Percentiles rank a stretch among this genome's conserved stretches.
Evolutionary conservation across 2,888 invertebrate genomes (phyloP).

Genomic region (Chrysomela aeneicollis): DNA sequence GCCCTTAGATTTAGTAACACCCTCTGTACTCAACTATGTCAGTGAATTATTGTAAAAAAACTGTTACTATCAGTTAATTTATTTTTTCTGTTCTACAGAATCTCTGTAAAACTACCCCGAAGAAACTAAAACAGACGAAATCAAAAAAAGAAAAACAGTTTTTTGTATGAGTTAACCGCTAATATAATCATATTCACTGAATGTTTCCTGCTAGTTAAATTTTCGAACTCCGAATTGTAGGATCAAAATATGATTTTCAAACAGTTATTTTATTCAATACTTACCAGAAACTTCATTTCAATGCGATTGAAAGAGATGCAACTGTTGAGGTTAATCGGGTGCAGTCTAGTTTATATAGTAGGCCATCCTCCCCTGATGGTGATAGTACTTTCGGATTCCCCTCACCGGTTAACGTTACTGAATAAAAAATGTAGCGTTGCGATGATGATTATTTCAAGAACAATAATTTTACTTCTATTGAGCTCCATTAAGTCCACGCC

Average conservation of each 20-base stretch:
- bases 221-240: too few relatives aligned
- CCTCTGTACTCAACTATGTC: too few relatives aligned
- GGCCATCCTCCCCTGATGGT: conserved; percentile 49
- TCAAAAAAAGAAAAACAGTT: too few relatives aligned
- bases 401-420: conserved; percentile 32
- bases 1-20: too few relatives aligned
- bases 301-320: conserved; percentile 44
- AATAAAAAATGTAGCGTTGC: conserved; percentile 32
- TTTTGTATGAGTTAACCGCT: too few relatives aligned
- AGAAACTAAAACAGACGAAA: too few relatives aligned
- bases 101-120: too few relatives aligned
- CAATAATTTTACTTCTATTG: neutral
- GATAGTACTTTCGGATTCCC: conserved; percentile 52
- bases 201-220: too few relatives aligned
- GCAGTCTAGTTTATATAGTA: conserved; percentile 47
- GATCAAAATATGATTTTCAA: neutral
- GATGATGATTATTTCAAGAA: conserved; percentile 20
- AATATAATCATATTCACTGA: too few relatives aligned
- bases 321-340: conserved; percentile 48
- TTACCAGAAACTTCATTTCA: conserved; percentile 53
- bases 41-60: too few relatives aligned
- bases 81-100: too few relatives aligned
- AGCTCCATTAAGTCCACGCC: neutral
- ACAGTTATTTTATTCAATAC: conserved; percentile 19
- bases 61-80: too few relatives aligned